Evolutionary conservation across 2,113 vertebrate species (phyloP).

Genomic region (Turnix velox): DNA sequence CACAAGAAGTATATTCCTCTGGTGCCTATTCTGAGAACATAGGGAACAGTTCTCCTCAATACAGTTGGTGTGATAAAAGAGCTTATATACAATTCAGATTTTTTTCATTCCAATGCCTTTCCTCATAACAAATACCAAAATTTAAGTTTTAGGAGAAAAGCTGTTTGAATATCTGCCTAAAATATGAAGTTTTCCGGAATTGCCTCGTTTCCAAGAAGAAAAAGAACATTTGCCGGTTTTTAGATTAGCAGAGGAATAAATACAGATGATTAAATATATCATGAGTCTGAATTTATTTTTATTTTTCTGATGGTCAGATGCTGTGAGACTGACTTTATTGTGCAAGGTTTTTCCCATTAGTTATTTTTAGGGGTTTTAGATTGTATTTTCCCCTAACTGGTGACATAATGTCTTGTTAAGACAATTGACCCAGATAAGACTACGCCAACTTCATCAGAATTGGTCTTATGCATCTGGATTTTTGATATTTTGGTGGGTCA

Average conservation of each 20-base stretch:
- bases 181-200: conserved; percentile 44
- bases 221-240: conserved; percentile 55
- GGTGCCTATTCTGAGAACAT: neutral
- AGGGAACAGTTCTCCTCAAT: neutral
- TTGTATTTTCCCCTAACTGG: conserved; percentile 58
- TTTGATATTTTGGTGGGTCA: conserved; percentile 68
- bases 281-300: conserved; percentile 58
- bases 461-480: conserved; percentile 54
- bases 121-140: neutral
- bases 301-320: conserved; percentile 48
- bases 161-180: conserved; percentile 7
- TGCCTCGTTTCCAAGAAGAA: conserved; percentile 48
- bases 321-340: conserved; percentile 26
- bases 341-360: conserved; percentile 60
- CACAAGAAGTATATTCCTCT: neutral
- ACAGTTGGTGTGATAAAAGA: neutral
- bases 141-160: neutral
- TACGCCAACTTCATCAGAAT: conserved; percentile 50
- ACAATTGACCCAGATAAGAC: conserved; percentile 66
- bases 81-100: neutral
- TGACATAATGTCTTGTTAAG: conserved; percentile 67
- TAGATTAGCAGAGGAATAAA: conserved; percentile 60
- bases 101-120: neutral
- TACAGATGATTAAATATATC: conserved; percentile 63
- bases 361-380: conserved; percentile 58